Evolutionary conservation across 2,797 vertebrate genomes (phyloP).

Genomic region (Champsocephalus gunnari): DNA sequence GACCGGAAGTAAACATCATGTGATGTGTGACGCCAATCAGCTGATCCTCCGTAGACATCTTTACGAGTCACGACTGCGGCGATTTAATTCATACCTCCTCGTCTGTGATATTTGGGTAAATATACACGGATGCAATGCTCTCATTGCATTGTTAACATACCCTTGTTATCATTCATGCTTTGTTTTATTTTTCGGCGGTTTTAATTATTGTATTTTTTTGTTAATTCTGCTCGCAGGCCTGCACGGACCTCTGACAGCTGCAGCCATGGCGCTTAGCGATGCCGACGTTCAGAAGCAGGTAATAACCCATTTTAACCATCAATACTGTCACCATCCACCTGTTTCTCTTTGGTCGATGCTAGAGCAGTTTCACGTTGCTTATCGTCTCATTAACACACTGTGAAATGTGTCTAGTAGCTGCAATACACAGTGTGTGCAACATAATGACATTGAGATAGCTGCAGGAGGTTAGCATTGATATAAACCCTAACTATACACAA

Average conservation of each 20-base stretch:
- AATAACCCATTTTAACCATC: conserved; percentile 57
- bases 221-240: conserved; percentile 47
- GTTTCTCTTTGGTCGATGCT: rapidly evolving
- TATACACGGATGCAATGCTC: not conserved
- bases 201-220: not conserved
- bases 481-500: not conserved
- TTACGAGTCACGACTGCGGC: conserved; percentile 76
- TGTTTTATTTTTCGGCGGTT: rapidly evolving
- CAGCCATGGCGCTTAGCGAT: conserved; percentile 96
- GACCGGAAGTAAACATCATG: conserved; percentile 81
- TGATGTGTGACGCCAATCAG: conserved; percentile 77
- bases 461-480: conserved; percentile 27
- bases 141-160: rapidly evolving
- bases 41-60: conserved; percentile 81
- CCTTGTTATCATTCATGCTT: rapidly evolving
- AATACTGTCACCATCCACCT: not conserved
- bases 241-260: conserved; percentile 55
- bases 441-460: conserved; percentile 72
- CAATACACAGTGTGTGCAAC: not conserved
- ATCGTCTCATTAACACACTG: rapidly evolving
- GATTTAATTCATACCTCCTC: conserved; percentile 66
- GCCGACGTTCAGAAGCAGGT: conserved; percentile 99
- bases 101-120: conserved; percentile 60
- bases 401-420: rapidly evolving
- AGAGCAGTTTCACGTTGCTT: rapidly evolving